Evolutionary conservation across 37 sponge, comb jelly and placozoan species (phyloP).

Genomic region (Lycopodina hypogea): DNA sequence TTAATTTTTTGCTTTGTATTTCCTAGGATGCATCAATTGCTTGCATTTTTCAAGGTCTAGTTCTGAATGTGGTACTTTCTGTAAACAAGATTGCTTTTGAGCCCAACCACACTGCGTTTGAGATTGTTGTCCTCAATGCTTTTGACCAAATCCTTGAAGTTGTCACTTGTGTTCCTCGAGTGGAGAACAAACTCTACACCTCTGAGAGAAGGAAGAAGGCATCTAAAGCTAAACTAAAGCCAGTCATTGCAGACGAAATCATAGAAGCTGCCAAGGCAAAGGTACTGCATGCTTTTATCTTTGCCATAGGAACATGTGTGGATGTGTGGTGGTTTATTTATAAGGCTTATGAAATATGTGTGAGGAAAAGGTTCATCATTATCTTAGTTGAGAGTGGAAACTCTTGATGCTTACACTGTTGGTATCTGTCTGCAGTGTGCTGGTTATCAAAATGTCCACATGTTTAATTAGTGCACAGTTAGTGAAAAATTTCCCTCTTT

Average conservation of each 20-base stretch:
- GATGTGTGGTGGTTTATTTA: no score
- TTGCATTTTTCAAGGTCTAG: constrained; percentile 75
- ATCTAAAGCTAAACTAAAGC: constrained; percentile 72
- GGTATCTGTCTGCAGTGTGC: no score
- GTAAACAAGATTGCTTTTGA: constrained; percentile 84
- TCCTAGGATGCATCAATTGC: neutral
- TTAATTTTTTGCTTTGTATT: no score
- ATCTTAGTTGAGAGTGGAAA: no score
- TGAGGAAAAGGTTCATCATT: no score
- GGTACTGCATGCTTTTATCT: constrained; percentile 41
- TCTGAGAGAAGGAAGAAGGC: constrained; percentile 39
- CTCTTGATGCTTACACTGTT: no score
- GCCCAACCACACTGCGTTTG: constrained; percentile 73
- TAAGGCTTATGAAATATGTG: no score
- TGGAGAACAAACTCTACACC: constrained; percentile 92
- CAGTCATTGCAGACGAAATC: constrained; percentile 64
- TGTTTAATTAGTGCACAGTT: no score
- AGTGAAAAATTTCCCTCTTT: no score
- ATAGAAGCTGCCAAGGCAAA: constrained; percentile 70
- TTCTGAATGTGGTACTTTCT: constrained; percentile 72
- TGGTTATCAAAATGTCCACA: no score
- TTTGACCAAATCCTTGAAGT: constrained; percentile 87
- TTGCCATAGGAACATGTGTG: no score
- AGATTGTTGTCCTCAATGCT: constrained; percentile 83
- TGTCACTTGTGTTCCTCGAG: constrained; percentile 79